Percentiles rank a stretch among this genome's conserved stretches.
phyloP scores from a whole-genome alignment of 2,888 invertebrate genomes.

The Macaria notata region DNA sequence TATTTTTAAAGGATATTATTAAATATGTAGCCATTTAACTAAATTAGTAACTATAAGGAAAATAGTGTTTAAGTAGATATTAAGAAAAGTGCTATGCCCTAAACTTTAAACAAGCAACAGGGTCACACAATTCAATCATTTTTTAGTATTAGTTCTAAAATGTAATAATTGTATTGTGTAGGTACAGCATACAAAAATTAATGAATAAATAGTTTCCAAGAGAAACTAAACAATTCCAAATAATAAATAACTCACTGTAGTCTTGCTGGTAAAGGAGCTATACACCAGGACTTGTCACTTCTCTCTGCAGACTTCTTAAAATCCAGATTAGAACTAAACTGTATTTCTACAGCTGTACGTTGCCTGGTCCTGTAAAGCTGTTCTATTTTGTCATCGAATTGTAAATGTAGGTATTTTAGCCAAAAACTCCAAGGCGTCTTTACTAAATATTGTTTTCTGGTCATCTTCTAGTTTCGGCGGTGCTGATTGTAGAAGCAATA shows the following conservation, averaged over 20 bases:
- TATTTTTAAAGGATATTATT: no score
- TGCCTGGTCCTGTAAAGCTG: conserved; percentile 68
- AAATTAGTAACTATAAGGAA: no score
- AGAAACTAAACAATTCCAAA: neutral
- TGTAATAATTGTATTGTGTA: neutral
- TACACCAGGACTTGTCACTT: conserved; percentile 79
- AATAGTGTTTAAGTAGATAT: no score
- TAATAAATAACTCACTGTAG: conserved; percentile 61
- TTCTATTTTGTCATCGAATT: conserved; percentile 76
- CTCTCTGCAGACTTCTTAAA: conserved; percentile 71
- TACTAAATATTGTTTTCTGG: conserved; percentile 79
- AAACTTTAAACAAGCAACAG: no score
- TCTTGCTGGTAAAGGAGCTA: conserved; percentile 80
- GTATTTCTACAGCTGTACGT: conserved; percentile 55
- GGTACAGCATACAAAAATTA: no score
- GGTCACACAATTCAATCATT: no score
- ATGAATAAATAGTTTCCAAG: neutral
- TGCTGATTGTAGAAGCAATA: conserved; percentile 72
- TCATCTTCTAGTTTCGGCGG: conserved; percentile 79
- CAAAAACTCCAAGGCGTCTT: conserved; percentile 81
- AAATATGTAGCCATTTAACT: no score
- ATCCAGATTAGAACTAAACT: conserved; percentile 48
- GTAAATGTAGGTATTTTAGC: conserved; percentile 69
- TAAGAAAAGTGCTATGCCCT: no score
- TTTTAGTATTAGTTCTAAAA: neutral